Evolutionary conservation across 2,888 invertebrate genomes (phyloP).

Genomic region (Sinotaia quadrata): DNA sequence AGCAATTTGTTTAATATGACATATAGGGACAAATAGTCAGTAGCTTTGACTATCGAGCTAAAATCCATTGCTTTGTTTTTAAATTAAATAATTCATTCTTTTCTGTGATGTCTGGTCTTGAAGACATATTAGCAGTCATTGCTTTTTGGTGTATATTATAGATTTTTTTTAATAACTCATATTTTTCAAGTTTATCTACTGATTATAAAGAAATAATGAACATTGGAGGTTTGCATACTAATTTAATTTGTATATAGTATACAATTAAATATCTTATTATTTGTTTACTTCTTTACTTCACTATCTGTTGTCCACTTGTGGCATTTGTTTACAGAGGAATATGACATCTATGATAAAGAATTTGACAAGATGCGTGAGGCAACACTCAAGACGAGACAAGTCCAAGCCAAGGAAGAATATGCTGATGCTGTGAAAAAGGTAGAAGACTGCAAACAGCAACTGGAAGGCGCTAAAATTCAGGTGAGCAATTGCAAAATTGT

Average conservation of each 20-base stretch:
- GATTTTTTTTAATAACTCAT: too few relatives aligned
- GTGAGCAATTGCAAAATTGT: too few relatives aligned
- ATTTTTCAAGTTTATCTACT: too few relatives aligned
- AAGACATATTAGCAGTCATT: too few relatives aligned
- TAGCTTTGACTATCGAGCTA: too few relatives aligned
- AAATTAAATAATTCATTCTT: too few relatives aligned
- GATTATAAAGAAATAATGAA: too few relatives aligned
- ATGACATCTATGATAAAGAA: conserved; percentile 71
- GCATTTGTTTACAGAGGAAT: conserved; percentile 58
- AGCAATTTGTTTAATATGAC: too few relatives aligned
- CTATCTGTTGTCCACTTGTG: conserved; percentile 2
- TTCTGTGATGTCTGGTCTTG: too few relatives aligned
- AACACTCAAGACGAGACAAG: conserved; percentile 67
- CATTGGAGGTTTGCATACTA: not conserved
- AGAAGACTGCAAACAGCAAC: conserved; percentile 63
- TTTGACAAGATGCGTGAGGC: conserved; percentile 72
- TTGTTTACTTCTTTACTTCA: not conserved
- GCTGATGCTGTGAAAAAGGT: conserved; percentile 56
- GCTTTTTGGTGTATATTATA: too few relatives aligned
- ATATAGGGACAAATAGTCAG: too few relatives aligned
- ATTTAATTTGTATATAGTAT: not conserved
- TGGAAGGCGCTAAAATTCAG: conserved; percentile 67
- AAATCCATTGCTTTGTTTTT: too few relatives aligned
- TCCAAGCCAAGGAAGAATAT: conserved; percentile 68
- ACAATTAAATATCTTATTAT: not conserved